Conservation (phyloP, 2,113 vertebrate species). For the Scophthalmus maximus region DNA sequence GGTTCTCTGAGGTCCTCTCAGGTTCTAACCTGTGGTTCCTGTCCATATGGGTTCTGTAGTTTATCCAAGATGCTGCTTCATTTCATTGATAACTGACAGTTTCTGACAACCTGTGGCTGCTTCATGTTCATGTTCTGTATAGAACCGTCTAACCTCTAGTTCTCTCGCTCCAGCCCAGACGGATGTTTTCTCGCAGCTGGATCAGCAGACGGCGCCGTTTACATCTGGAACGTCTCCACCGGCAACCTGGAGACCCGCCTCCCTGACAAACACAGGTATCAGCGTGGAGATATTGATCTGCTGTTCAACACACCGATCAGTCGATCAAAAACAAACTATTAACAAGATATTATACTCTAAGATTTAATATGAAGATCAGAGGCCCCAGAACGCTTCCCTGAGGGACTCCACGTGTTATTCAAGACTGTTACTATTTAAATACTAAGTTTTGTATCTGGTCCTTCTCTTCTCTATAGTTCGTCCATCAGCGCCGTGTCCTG, state of each 20-base stretch:
- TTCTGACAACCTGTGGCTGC: too few species aligned
- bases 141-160: background rate
- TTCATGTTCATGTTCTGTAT: background rate
- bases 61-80: too few species aligned
- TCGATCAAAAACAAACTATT: background rate
- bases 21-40: too few species aligned
- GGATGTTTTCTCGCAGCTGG: constrained; percentile 84
- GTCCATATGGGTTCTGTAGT: too few species aligned
- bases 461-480: constrained; percentile 65
- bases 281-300: too few species aligned
- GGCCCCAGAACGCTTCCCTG: background rate
- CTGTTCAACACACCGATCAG: too few species aligned
- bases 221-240: constrained; percentile 85
- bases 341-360: too few species aligned
- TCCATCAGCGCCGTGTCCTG: constrained; percentile 88
- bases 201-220: constrained; percentile 86
- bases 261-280: constrained; percentile 86
- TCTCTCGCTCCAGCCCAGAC: constrained; percentile 83
- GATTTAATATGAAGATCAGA: too few species aligned
- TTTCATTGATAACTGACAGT: too few species aligned
- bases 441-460: too few species aligned
- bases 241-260: constrained; percentile 84
- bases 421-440: background rate
- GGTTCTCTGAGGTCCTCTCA: too few species aligned
- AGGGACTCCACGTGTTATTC: background rate